Evolutionary conservation across 2,797 vertebrate species (phyloP).

Genomic region (Oryzias sinensis): DNA sequence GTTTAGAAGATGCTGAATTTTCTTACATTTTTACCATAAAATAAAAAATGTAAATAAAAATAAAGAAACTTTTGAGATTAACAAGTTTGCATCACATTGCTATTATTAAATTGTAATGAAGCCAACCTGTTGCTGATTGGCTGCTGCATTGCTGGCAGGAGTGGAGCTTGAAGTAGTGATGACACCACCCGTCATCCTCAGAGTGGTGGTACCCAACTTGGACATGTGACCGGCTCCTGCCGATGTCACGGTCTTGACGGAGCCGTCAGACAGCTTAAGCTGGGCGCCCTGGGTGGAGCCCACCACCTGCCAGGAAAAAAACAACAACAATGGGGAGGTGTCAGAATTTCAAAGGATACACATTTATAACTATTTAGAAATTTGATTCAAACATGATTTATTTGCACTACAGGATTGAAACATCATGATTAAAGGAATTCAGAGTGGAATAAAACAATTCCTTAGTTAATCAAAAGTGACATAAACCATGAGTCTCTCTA

Average conservation of each 20-base stretch:
- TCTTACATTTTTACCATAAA: background rate
- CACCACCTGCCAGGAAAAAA: constrained; percentile 69
- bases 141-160: constrained; percentile 60
- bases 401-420: too few relatives aligned
- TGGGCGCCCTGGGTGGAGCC: constrained; percentile 84
- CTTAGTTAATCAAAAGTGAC: too few relatives aligned
- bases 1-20: too few relatives aligned
- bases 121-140: constrained; percentile 81
- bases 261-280: constrained; percentile 91
- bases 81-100: too few relatives aligned
- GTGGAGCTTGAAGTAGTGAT: constrained; percentile 86
- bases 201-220: constrained; percentile 90
- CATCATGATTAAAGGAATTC: too few relatives aligned
- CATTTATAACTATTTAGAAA: background rate
- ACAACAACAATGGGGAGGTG: background rate
- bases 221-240: constrained; percentile 85
- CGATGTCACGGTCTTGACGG: constrained; percentile 84
- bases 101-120: background rate
- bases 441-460: too few relatives aligned
- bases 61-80: too few relatives aligned
- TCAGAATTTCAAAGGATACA: background rate
- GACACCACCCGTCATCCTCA: constrained; percentile 92
- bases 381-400: background rate
- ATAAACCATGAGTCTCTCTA: too few relatives aligned
- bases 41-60: background rate